These are phyloP conservation scores for Erebia aethiops DNA, from an alignment of 2,888 invertebrate species.

Conservation along the genomic window DNA sequence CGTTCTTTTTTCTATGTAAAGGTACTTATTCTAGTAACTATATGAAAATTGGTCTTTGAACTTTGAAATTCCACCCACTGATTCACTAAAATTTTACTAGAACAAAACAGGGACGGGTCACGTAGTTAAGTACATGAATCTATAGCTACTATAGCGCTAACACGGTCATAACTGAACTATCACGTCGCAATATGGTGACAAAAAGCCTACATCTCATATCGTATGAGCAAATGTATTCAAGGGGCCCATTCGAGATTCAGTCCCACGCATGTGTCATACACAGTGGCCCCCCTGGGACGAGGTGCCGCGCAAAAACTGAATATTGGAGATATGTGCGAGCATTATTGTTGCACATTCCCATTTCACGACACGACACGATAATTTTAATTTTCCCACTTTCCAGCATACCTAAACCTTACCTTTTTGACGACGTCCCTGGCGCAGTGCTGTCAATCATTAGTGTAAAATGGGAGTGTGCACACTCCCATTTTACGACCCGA, in stretches of 20 bases:
- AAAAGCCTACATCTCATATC: conserved; percentile 71
- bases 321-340: conserved; percentile 77
- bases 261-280: conserved; percentile 75
- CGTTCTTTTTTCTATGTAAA: too few relatives aligned
- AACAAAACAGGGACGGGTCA: too few relatives aligned
- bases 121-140: too few relatives aligned
- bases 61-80: too few relatives aligned
- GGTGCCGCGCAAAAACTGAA: conserved; percentile 75
- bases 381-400: neutral
- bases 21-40: too few relatives aligned
- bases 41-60: too few relatives aligned
- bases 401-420: neutral
- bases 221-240: conserved; percentile 76
- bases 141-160: neutral
- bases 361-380: conserved; percentile 48
- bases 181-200: conserved; percentile 63
- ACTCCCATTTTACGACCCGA: too few relatives aligned
- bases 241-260: conserved; percentile 69
- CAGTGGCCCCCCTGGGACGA: conserved; percentile 70
- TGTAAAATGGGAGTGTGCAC: too few relatives aligned
- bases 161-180: conserved; percentile 25
- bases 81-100: too few relatives aligned
- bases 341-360: conserved; percentile 65
- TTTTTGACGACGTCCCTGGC: too few relatives aligned
- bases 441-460: too few relatives aligned